Conservation (phyloP, 2,888 invertebrate genomes). For the Drosophila merina region DNA sequence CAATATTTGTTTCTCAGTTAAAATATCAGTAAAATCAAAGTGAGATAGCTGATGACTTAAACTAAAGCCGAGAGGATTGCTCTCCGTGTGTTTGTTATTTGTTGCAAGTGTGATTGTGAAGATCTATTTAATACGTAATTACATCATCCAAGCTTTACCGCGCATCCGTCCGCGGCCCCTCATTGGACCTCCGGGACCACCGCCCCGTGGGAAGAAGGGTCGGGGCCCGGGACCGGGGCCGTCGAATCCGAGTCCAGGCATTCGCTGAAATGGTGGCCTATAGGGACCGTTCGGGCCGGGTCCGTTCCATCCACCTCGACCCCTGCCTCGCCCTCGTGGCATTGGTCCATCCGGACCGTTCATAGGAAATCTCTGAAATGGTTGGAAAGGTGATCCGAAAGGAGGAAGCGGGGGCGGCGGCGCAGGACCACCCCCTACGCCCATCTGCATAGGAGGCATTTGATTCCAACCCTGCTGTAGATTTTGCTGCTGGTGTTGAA, state of each 20-base stretch:
- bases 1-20: constrained; percentile 1
- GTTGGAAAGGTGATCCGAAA: constrained; percentile 59
- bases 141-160: constrained; percentile 82
- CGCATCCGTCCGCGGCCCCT: constrained; percentile 79
- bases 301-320: constrained; percentile 63
- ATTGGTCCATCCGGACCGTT: constrained; percentile 61
- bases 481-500: constrained; percentile 46
- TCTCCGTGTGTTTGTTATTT: constrained; percentile 6
- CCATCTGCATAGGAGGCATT: constrained; percentile 67
- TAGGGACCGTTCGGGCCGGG: constrained; percentile 52
- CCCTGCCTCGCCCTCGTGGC: constrained; percentile 57
- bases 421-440: constrained; percentile 35
- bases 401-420: constrained; percentile 60
- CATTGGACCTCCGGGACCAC: constrained; percentile 62
- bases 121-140: constrained; percentile 65
- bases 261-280: constrained; percentile 71
- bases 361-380: constrained; percentile 56
- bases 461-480: constrained; percentile 70
- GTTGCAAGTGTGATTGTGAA: constrained; percentile 16
- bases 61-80: constrained; percentile 48
- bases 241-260: constrained; percentile 62
- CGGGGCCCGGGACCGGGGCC: constrained; percentile 43
- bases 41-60: constrained; percentile 61
- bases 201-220: constrained; percentile 65
- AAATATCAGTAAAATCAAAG: constrained; percentile 45